phyloP scores from a whole-genome alignment of 1,140 invertebrate genomes.

The Homalodisca vitripennis region DNA sequence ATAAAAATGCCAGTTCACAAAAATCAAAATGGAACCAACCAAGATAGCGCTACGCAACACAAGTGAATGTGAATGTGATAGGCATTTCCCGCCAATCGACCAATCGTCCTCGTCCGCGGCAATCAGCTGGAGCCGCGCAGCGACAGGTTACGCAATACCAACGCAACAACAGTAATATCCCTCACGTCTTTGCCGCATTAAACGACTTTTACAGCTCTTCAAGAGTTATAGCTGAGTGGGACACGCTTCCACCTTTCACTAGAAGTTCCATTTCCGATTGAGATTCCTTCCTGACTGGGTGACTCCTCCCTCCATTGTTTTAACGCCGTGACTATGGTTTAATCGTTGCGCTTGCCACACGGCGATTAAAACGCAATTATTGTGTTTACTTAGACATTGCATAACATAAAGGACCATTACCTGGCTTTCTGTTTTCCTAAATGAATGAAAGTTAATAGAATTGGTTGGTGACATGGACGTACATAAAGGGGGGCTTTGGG shows the following conservation, averaged over 20 bases:
- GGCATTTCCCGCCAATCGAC: neutral
- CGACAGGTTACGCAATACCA: conserved; percentile 5
- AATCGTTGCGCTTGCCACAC: neutral
- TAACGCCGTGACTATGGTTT: neutral
- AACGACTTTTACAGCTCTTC: neutral
- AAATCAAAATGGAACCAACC: neutral
- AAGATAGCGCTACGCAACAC: neutral
- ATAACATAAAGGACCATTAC: neutral
- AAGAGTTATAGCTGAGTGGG: neutral
- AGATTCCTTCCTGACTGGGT: neutral
- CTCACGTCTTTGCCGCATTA: neutral
- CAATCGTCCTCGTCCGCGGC: neutral
- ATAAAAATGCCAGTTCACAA: neutral
- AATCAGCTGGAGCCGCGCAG: conserved; percentile 1
- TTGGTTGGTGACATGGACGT: neutral
- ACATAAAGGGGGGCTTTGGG: too few species aligned
- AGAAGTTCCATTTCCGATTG: conserved; percentile 14
- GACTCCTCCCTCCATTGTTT: neutral
- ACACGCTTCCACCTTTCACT: conserved; percentile 18
- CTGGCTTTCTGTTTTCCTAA: neutral
- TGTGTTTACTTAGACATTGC: neutral
- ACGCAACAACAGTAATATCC: conserved; percentile 9
- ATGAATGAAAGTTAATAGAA: neutral
- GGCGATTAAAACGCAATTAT: neutral
- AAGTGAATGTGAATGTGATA: neutral